phyloP scores from a whole-genome alignment of 2,797 vertebrate genomes.

The Gobio occitaniae region DNA sequence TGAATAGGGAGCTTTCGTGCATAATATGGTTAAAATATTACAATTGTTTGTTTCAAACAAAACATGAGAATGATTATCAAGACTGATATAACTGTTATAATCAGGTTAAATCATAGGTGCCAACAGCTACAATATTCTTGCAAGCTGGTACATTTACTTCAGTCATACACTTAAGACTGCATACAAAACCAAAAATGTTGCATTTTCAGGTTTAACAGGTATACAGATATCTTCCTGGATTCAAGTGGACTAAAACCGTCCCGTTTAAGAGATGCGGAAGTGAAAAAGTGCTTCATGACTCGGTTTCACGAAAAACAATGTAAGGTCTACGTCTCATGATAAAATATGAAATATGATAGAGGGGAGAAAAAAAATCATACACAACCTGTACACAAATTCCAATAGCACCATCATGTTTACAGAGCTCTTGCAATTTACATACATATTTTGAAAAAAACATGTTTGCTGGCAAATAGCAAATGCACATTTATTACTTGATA shows the following conservation, averaged over 20 bases:
- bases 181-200: not conserved
- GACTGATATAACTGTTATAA: not conserved
- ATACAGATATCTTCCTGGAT: conserved; percentile 30
- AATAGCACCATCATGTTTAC: conserved; percentile 4
- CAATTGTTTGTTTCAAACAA: not conserved
- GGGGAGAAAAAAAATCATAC: not conserved
- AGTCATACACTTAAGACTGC: not conserved
- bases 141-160: not conserved
- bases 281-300: not conserved
- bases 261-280: conserved; percentile 6
- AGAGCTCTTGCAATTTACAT: conserved; percentile 68
- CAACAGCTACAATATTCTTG: not conserved
- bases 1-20: too few relatives aligned
- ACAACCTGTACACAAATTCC: not conserved
- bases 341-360: not conserved
- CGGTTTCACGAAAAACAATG: not conserved
- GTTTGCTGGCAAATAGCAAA: conserved; percentile 61
- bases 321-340: not conserved
- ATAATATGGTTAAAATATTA: too few relatives aligned
- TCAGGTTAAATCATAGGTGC: not conserved
- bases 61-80: not conserved
- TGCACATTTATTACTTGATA: conserved; percentile 65
- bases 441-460: conserved; percentile 39
- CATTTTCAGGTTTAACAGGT: conserved; percentile 12
- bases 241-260: not conserved